These are phyloP conservation scores for Elgonia sp. DNA, from an alignment of 2,888 invertebrate species.

Conservation along the genomic window DNA sequence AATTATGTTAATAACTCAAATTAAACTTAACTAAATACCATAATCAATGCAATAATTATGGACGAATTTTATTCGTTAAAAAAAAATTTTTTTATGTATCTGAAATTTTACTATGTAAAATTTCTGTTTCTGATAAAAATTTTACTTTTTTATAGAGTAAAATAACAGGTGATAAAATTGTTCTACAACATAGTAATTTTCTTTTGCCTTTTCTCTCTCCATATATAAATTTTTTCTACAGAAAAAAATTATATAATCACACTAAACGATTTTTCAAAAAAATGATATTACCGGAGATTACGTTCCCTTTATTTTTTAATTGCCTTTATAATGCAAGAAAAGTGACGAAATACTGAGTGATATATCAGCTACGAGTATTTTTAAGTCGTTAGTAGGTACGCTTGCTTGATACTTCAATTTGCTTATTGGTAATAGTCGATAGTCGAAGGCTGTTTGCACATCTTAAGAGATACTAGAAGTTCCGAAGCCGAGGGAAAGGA, in stretches of 20 bases:
- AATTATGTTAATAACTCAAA: conserved; percentile 55
- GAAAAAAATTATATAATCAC: not conserved
- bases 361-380: conserved; percentile 31
- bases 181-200: not conserved
- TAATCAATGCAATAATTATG: conserved; percentile 45
- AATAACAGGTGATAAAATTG: too few species aligned
- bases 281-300: conserved; percentile 15
- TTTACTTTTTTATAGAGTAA: too few species aligned
- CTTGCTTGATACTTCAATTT: conserved; percentile 63
- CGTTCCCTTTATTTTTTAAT: not conserved
- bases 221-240: not conserved
- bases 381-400: conserved; percentile 49
- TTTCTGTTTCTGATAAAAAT: too few species aligned
- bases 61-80: conserved; percentile 36
- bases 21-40: conserved; percentile 34
- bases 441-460: conserved; percentile 81
- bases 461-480: conserved; percentile 84
- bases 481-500: conserved; percentile 84
- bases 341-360: conserved; percentile 56
- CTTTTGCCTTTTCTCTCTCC: not conserved
- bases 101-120: too few species aligned
- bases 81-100: too few species aligned
- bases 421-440: conserved; percentile 80
- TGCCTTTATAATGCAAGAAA: not conserved
- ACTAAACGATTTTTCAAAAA: not conserved